These are phyloP conservation scores for Masticophis lateralis DNA, from an alignment of 2,797 vertebrate species.

Conservation along the genomic window DNA sequence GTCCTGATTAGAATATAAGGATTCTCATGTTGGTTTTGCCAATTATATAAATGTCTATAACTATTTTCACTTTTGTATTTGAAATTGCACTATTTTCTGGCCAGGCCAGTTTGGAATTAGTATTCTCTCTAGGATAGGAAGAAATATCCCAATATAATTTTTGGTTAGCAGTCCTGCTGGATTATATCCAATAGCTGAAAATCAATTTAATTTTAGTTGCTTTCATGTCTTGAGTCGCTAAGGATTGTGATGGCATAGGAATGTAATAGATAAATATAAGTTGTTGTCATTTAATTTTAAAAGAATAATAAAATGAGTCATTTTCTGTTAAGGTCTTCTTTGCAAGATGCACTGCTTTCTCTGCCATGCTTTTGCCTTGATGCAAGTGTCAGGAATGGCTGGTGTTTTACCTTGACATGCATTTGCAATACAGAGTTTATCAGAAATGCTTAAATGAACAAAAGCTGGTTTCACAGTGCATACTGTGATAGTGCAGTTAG, in stretches of 20 bases:
- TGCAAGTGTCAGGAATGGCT: background rate
- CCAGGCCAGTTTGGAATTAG: background rate
- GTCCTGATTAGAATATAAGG: background rate
- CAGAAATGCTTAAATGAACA: background rate
- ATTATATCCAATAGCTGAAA: background rate
- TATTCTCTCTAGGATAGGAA: background rate
- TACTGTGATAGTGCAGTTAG: background rate
- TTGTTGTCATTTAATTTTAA: background rate
- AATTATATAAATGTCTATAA: background rate
- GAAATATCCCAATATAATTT: background rate
- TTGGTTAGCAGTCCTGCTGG: background rate
- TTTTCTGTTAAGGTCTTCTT: background rate
- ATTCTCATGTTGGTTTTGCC: background rate
- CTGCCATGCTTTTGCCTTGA: background rate
- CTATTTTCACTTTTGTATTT: background rate
- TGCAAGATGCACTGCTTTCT: background rate
- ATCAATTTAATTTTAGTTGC: background rate
- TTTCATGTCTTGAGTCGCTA: background rate
- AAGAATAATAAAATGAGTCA: background rate
- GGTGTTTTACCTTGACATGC: background rate
- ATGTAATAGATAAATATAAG: background rate
- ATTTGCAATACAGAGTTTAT: background rate
- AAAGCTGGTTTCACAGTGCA: background rate
- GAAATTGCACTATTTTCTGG: background rate
- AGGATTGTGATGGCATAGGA: background rate